Evolutionary conservation across 1,140 invertebrate genomes (phyloP).

Genomic region (Cataglyphis hispanica): DNA sequence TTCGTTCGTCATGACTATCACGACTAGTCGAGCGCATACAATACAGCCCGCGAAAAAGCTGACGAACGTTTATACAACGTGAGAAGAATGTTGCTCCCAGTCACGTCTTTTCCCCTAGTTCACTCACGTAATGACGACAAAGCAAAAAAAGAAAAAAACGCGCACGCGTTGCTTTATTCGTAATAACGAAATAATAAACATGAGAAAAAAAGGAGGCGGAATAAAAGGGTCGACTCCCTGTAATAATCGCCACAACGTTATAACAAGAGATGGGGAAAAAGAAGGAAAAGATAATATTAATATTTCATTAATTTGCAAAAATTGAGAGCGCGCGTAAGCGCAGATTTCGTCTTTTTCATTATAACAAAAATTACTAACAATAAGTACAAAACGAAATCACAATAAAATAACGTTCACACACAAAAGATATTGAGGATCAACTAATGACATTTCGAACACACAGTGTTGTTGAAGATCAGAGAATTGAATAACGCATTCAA

Average conservation of each 20-base stretch:
- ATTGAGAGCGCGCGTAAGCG: background rate
- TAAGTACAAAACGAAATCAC: background rate
- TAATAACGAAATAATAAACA: conserved; percentile 61
- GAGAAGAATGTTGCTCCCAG: conserved; percentile 53
- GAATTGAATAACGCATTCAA: conserved; percentile 52
- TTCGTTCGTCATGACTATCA: conserved; percentile 58
- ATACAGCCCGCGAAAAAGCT: conserved; percentile 54
- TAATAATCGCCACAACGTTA: background rate
- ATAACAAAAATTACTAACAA: background rate
- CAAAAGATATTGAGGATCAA: background rate
- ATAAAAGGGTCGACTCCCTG: background rate
- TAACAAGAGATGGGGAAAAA: too few species aligned
- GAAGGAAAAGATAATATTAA: background rate
- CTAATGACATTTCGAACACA: conserved; percentile 10
- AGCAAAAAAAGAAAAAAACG: conserved; percentile 39
- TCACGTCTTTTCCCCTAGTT: conserved; percentile 43
- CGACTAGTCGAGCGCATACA: conserved; percentile 32
- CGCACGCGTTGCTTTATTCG: conserved; percentile 44
- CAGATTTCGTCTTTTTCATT: background rate
- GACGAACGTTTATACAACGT: conserved; percentile 64
- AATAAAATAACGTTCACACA: background rate
- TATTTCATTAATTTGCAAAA: conserved; percentile 9
- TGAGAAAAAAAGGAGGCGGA: background rate
- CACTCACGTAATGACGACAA: conserved; percentile 48
- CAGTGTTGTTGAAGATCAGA: conserved; percentile 20